Evolutionary conservation across 2,888 invertebrate genomes (phyloP), one percentile per base, ranked within the genome.

Genomic region (Lasioglossum vierecki): DNA sequence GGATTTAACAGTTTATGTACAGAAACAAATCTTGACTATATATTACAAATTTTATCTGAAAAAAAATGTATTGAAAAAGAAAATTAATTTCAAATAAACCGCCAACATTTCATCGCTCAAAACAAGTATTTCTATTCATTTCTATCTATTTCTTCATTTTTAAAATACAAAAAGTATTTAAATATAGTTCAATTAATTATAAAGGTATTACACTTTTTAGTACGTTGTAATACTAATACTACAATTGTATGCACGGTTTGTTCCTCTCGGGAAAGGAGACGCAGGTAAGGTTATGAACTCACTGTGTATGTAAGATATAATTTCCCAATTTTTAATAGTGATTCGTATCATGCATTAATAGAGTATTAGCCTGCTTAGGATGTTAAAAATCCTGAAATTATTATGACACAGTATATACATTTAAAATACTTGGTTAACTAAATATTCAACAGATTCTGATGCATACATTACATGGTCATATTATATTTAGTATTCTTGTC

Each of bases 201-300:
- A 49, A 30, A 26, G 26, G 1, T 53, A 41, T n/a, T 15, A 77
- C 57, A 35, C 15, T 18, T 5, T 13, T 13, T 15, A 22, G 22
- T 26, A 46, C 4, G 63, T 22, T 26, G 2, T 76, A 46, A 13
- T 49, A 18, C 5, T 78, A 35, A 49, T 30, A 41, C 44, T 26
- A 30, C 44, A 53, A n/a, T 11, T 72, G 39, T 46, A 5, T 46
- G 8, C 26, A 0, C 26, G 26, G 4, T 57, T 22, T 72, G 18
- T 39, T 60, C 13, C 72, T 22, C 66, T 13, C 9, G 11, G 15
- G 22, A 22, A n/a, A 35, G 2, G 15, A 9, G 30, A 41, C 44
- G 22, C 22, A 41, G 39, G 11, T 76, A 18, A 85, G 85, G 85
- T 85, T 85, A 85, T 68, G 74, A 5, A 44, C 22, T 13, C 2